Evolutionary conservation across 2,797 vertebrate species (phyloP).

Genomic region (Taenioides sp.): DNA sequence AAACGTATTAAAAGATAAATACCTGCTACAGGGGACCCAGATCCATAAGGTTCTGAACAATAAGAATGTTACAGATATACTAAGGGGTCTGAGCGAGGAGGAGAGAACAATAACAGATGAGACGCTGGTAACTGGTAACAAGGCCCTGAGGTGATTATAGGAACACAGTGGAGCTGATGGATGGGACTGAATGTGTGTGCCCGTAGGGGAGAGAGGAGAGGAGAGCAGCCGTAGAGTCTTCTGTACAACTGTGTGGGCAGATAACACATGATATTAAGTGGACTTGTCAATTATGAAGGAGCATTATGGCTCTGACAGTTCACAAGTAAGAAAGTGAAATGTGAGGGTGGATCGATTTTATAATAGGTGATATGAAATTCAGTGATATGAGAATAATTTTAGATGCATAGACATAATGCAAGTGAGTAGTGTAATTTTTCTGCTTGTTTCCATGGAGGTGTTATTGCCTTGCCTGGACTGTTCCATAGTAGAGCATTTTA

Average conservation of each 20-base stretch:
- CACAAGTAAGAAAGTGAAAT: not conserved
- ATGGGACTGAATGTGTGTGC: constrained; percentile 34
- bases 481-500: no score
- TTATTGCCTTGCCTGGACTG: no score
- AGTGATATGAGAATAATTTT: no score
- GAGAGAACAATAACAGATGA: constrained; percentile 37
- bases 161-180: constrained; percentile 50
- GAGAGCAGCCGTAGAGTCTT: not conserved
- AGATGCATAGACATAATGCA: no score
- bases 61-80: constrained; percentile 5
- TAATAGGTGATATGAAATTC: not conserved
- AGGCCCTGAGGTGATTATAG: constrained; percentile 40
- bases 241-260: not conserved
- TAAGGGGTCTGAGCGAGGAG: constrained; percentile 20
- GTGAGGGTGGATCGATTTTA: not conserved
- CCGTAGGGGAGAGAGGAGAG: constrained; percentile 23
- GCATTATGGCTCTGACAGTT: not conserved
- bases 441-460: no score
- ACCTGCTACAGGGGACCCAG: no score
- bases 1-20: no score
- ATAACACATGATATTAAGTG: not conserved
- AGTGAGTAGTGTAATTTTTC: no score
- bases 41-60: not conserved
- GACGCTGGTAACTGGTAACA: constrained; percentile 32
- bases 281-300: not conserved